Evolutionary conservation across 2,888 invertebrate genomes (phyloP), one percentile per base, ranked within the genome.

Genomic region (Hecatera dysodea): DNA sequence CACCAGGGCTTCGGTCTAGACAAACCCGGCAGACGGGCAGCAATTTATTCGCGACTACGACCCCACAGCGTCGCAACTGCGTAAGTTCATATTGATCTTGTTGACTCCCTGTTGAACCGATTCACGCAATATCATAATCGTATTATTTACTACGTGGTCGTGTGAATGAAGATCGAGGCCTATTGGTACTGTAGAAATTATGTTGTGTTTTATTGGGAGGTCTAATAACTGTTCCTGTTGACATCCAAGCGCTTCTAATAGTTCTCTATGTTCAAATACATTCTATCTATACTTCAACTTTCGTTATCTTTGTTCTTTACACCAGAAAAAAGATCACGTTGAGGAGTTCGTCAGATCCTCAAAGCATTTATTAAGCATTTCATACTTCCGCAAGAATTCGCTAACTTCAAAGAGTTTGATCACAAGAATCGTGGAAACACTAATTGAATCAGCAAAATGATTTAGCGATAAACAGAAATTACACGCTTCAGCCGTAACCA

Each of bases 21-120:
- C 78, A 57, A 69, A 68, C 72, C 67, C 57, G 67, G 73, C 81
- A 83, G 82, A 69, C 75, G 70, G 73, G 77, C 69, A 72, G 70
- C 82, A 89, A 89, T 88, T 89, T 87, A 90, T 89, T 79, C 67
- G 78, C 75, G 70, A 78, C 72, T 78, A 57, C 82, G 85, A 87
- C 86, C 86, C 72, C 76, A 67, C 64, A 66, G 74, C 80, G 83
- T 68, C 83, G 78, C 78, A 68, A 76, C 79, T 75, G 78, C 80
- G 78, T 90, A 80, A 75, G 73, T 88, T 83, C 83, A 83, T 85
- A 88, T 87, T 87, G 87, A 85, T 84, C 82, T 77, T 71, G 77
- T 78, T 86, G 82, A 87, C 80, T 78, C 75, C 29, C 22, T 29
- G 64, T 61, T 76, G 70, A 60, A 72, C 52, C 39, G 50, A 60